phyloP scores from a whole-genome alignment of 2,797 vertebrate genomes.

The Naso thynnoides region DNA sequence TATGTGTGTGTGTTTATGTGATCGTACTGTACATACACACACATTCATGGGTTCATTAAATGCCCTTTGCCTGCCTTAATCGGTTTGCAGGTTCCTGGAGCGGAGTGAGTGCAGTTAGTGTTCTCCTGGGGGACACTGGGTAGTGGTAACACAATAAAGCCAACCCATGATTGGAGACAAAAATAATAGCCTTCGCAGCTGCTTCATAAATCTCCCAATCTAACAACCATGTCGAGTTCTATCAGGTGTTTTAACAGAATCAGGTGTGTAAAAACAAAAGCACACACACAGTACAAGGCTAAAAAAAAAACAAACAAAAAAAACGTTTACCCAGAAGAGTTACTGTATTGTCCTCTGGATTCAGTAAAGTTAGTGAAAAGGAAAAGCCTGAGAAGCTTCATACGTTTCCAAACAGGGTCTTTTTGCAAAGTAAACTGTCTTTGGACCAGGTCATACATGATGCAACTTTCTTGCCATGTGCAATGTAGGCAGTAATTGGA shows the following conservation, averaged over 20 bases:
- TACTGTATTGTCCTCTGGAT: no score
- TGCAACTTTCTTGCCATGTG: no score
- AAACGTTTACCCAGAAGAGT: no score
- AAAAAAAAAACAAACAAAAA: not conserved
- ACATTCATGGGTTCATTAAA: slow-evolving; percentile 22
- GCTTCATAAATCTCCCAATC: slow-evolving; percentile 14
- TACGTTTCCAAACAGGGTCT: no score
- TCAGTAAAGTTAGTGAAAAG: no score
- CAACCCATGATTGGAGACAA: not conserved
- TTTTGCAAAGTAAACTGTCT: no score
- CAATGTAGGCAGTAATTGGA: no score
- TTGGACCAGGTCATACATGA: no score
- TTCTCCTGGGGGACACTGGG: slow-evolving; percentile 45
- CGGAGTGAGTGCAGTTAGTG: not conserved
- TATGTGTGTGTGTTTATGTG: not conserved
- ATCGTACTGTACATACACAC: not conserved
- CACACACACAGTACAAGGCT: not conserved
- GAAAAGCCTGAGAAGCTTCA: no score
- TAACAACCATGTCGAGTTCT: not conserved
- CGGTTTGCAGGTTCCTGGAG: slow-evolving; percentile 23
- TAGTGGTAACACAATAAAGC: slow-evolving; percentile 2
- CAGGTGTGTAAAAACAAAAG: not conserved
- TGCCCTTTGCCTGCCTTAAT: not conserved
- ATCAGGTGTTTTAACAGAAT: slow-evolving; percentile 2
- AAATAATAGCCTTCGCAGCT: slow-evolving; percentile 8